Percentiles rank a stretch among this genome's conserved stretches.
phyloP scores from a whole-genome alignment of 2,113 vertebrate species.

The Oncorhynchus nerka region DNA sequence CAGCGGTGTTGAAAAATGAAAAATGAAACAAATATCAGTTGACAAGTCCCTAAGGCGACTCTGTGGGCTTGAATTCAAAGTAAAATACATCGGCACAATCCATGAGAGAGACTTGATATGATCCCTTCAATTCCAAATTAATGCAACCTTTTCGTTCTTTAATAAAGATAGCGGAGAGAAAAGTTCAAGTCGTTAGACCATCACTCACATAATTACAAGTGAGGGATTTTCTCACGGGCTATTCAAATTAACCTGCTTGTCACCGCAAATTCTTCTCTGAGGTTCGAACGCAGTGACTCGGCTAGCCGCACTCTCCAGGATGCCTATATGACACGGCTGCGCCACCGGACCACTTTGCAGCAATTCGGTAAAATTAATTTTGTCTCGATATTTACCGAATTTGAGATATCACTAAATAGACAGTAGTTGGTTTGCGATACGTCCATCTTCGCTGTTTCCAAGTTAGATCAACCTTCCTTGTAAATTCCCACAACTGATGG shows the following conservation, averaged over 20 bases:
- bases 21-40: neutral
- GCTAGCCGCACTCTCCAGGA: neutral
- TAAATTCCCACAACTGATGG: constrained; percentile 3
- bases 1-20: constrained; percentile 5
- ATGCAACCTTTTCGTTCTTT: neutral
- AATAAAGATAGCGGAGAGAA: neutral
- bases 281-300: neutral
- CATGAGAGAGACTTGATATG: constrained; percentile 1
- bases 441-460: constrained; percentile 12
- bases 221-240: neutral
- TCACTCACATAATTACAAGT: neutral
- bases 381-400: constrained; percentile 11
- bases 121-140: neutral
- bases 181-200: neutral
- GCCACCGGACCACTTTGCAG: constrained; percentile 13
- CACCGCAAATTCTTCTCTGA: neutral
- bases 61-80: neutral
- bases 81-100: constrained; percentile 14
- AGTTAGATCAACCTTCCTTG: constrained; percentile 21
- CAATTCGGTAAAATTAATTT: constrained; percentile 18
- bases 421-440: neutral
- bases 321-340: constrained; percentile 5
- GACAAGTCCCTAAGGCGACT: constrained; percentile 16
- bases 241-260: constrained; percentile 14
- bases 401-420: neutral